These are phyloP conservation scores for Canis aureus DNA, from an alignment of 2,113 vertebrate species.

Conservation along the genomic window DNA sequence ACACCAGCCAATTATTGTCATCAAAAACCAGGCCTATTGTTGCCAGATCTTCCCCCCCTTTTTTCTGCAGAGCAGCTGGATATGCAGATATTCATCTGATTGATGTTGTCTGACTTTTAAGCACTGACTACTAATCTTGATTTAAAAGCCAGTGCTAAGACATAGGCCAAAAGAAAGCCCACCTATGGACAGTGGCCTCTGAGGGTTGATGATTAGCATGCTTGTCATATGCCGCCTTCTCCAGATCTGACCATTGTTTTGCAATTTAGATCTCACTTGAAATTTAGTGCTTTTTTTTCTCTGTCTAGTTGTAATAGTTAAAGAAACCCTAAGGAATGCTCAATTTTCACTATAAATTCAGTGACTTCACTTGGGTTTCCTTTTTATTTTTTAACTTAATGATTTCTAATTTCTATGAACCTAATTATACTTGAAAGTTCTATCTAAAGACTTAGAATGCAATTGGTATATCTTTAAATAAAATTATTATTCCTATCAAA, in stretches of 20 bases:
- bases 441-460: conserved; percentile 43
- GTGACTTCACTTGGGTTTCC: conserved; percentile 34
- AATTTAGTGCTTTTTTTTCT: conserved; percentile 22
- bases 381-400: background rate
- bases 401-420: conserved; percentile 70
- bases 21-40: background rate
- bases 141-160: background rate
- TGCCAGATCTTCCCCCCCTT: background rate
- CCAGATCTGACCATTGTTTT: background rate
- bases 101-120: background rate
- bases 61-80: background rate
- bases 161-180: background rate
- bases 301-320: background rate
- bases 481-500: conserved; percentile 64
- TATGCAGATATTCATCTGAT: background rate
- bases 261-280: conserved; percentile 44
- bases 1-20: background rate
- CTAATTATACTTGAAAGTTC: conserved; percentile 64
- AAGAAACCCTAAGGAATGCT: conserved; percentile 44
- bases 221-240: background rate
- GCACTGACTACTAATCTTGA: background rate
- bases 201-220: background rate
- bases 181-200: background rate
- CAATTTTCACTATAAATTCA: conserved; percentile 48
- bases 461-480: conserved; percentile 53